phyloP scores from a whole-genome alignment of 1,140 invertebrate genomes.

The Aphaenogaster ashmeadi region DNA sequence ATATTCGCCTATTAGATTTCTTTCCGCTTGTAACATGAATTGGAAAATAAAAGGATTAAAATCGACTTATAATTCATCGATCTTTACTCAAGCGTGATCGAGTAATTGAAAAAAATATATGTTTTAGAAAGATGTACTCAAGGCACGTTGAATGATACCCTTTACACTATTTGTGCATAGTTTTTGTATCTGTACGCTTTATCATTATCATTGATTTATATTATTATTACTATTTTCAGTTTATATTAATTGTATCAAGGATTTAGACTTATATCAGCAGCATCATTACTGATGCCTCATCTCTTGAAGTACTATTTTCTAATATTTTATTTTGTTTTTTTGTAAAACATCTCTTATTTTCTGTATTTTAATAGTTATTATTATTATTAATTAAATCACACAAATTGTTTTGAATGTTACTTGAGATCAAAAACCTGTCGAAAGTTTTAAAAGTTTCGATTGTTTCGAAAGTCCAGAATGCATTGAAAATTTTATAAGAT shows the following conservation, averaged over 20 bases:
- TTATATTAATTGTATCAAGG: too few relatives aligned
- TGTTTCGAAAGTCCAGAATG: neutral
- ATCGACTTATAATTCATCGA: neutral
- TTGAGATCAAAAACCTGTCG: neutral
- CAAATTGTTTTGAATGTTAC: neutral
- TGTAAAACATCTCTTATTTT: too few relatives aligned
- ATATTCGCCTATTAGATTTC: neutral
- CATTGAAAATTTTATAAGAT: neutral
- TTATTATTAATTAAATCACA: neutral
- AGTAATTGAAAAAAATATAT: neutral
- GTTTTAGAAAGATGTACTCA: neutral
- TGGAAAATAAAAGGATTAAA: neutral
- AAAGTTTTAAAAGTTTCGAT: neutral
- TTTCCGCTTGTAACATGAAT: neutral
- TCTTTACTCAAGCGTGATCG: neutral
- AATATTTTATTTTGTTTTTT: too few relatives aligned
- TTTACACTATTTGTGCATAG: too few relatives aligned
- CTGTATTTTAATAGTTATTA: too few relatives aligned
- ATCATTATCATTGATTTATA: too few relatives aligned
- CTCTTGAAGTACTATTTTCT: too few relatives aligned
- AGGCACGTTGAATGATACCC: neutral
- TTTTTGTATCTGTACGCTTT: too few relatives aligned
- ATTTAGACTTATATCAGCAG: too few relatives aligned
- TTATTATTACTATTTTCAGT: too few relatives aligned
- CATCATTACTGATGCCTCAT: too few relatives aligned